Percentiles rank a stretch among this genome's conserved stretches.
These are phyloP conservation scores for Mustelus asterias DNA, from an alignment of 2,113 vertebrate genomes.

Conservation along the genomic window DNA sequence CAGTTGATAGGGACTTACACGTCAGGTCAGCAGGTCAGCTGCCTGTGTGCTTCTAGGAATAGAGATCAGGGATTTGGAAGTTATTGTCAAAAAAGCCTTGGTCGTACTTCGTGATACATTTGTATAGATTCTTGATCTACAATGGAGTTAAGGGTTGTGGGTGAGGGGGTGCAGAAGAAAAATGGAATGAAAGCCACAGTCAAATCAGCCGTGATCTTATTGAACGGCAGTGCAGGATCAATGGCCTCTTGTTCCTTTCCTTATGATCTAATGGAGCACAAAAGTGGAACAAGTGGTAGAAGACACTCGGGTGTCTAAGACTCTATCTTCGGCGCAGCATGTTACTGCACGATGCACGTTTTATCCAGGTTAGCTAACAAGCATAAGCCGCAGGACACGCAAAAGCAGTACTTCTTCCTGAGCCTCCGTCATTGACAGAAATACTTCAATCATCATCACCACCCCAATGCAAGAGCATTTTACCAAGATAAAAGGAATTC, in stretches of 20 bases:
- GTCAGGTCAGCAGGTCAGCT: neutral
- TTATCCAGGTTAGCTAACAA: neutral
- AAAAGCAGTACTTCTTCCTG: neutral
- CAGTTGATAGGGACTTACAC: neutral
- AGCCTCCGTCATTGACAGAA: neutral
- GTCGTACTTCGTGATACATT: neutral
- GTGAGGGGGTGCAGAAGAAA: neutral
- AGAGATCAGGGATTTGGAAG: neutral
- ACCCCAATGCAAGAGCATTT: neutral
- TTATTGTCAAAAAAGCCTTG: neutral
- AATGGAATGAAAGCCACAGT: neutral
- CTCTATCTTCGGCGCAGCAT: neutral
- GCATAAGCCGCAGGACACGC: neutral
- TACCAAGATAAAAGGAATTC: neutral
- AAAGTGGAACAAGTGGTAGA: neutral
- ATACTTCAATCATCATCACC: neutral
- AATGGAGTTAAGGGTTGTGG: neutral
- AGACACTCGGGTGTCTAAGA: neutral
- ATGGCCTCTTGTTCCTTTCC: neutral
- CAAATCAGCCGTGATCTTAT: neutral
- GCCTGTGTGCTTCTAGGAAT: neutral
- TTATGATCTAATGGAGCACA: neutral
- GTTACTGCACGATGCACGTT: neutral
- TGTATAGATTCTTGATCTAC: neutral
- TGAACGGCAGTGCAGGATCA: neutral